Evolutionary conservation across 2,888 invertebrate genomes (phyloP), one percentile per base, ranked within the genome.

Genomic region (Sisyra terminalis): DNA sequence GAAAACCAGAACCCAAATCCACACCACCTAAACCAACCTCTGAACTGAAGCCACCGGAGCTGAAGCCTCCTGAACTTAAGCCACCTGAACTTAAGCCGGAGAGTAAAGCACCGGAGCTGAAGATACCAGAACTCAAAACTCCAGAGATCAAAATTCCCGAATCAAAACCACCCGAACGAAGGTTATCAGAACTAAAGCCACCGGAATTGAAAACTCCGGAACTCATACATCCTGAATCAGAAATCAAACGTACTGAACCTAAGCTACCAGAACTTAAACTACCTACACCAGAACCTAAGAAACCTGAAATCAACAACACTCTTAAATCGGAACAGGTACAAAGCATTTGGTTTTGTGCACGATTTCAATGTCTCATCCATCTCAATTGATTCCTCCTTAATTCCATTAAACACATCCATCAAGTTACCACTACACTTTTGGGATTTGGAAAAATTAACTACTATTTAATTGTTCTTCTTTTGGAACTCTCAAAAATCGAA

Each of bases 321-420:
- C 44, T 54, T 18, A 50, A 51, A 46, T 52, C 54, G 54, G 53
- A 53, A 55, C 42, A 47, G 34, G 36, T 29, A 32, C 30, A 46
- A 24, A 29, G 24, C 24, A 24, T 24, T 7, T 3, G 7, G 24
- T 24, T 24, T 24, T 24, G 24, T 44, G 24, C 16, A 31, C 9
- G 11, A 34, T 15, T 18, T 24, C 36, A 39, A n/a, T 24, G 29
- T 36, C 17, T 32, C 16, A 29, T 16, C 39, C 30, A 17, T 31
- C 24, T 35, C 5, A 31, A 31, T 40, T 38, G n/a, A n/a, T n/a
- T n/a, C n/a, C 24, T 38, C 24, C 24, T 3, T 5, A 5, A 7
- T 24, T 24, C 24, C 24, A 24, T 24, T n/a, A n/a, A n/a, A n/a
- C n/a, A n/a, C n/a, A n/a, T n/a, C n/a, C n/a, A n/a, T n/a, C n/a